Evolutionary conservation across 2,797 vertebrate genomes (phyloP), one percentile per base, ranked within the genome.

Genomic region (Knipowitschia caucasica): DNA sequence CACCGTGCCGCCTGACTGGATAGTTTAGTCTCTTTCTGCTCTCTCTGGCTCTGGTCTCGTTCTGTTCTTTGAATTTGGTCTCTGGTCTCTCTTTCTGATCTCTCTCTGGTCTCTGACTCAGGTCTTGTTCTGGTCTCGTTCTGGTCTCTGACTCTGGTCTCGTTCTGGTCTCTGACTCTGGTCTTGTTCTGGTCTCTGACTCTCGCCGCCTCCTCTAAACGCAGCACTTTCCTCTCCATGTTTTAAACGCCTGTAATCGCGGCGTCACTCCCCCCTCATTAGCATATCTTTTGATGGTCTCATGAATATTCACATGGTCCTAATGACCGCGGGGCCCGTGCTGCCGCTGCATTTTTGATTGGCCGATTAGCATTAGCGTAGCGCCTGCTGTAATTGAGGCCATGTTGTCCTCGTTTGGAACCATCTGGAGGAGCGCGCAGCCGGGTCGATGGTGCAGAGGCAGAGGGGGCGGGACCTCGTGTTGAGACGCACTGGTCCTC

Each of bases 311-410:
- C 95, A 99, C 98, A 93, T 96, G 95, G 97, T 98, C 97, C 96
- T 98, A 98, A 98, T 98, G 96, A 96, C 96, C 96, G 98, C 98
- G 97, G 98, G 96, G 94, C 95, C 95, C 93, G 97, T 94, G 93
- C 95, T 95, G 95, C 98, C 94, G 98, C 97, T 98, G 96, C 96
- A 98, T 98, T 98, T 98, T 96, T 98, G 96, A 98, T 98, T 98
- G 93, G 95, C 94, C 95, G 93, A 97, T 99, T 99, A 98, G 94
- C 92, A 93, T 96, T 94, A 89, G 89, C 87, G 21, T 39, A 39
- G 88, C 55, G 59, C 66, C 58, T 55, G 63, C 59, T 35, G 90
- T 96, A 95, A 96, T 97, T 96, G 95, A 94, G 92, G 95, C 93
- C 92, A 94, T 94, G 93, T 93, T 94, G 90, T 93, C 89, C 93